Evolutionary conservation across 2,113 vertebrate species (phyloP).

Genomic region (Hyperopisus bebe): DNA sequence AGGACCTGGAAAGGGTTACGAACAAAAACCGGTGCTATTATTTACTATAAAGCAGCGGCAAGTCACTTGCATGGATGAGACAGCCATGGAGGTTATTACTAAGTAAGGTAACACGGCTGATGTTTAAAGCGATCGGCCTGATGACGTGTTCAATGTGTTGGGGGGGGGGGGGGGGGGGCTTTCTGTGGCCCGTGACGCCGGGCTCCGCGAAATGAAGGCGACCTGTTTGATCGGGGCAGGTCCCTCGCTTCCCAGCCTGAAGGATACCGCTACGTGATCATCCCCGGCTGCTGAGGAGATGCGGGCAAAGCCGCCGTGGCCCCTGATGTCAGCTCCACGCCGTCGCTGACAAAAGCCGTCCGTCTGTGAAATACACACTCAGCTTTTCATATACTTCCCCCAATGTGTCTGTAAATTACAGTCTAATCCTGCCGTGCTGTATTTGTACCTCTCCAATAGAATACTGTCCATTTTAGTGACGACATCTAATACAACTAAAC

Average conservation of each 20-base stretch:
- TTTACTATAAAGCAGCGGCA: not conserved
- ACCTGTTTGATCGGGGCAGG: slow-evolving; percentile 24
- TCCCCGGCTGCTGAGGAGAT: slow-evolving; percentile 31
- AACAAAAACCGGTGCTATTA: not conserved
- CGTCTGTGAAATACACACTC: not conserved
- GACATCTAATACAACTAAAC: not conserved
- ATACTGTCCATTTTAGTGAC: not conserved
- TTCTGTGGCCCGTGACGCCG: not conserved
- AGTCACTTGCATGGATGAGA: not conserved
- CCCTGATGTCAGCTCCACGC: not conserved
- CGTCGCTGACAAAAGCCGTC: not conserved
- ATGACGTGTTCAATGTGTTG: not conserved
- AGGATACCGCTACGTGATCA: slow-evolving; percentile 4
- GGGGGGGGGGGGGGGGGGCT: not conserved
- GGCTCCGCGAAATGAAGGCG: not conserved
- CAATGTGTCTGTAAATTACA: not conserved
- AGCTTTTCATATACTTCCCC: not conserved
- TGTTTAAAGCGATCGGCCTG: not conserved
- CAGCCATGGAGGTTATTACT: not conserved
- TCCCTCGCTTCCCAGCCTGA: slow-evolving; percentile 41
- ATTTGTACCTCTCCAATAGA: not conserved
- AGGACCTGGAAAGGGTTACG: not conserved
- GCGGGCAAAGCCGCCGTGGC: not conserved
- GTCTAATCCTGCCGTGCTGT: not conserved
- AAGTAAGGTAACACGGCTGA: not conserved